phyloP scores from a whole-genome alignment of 2,888 invertebrate species.

The Molanna angustata region DNA sequence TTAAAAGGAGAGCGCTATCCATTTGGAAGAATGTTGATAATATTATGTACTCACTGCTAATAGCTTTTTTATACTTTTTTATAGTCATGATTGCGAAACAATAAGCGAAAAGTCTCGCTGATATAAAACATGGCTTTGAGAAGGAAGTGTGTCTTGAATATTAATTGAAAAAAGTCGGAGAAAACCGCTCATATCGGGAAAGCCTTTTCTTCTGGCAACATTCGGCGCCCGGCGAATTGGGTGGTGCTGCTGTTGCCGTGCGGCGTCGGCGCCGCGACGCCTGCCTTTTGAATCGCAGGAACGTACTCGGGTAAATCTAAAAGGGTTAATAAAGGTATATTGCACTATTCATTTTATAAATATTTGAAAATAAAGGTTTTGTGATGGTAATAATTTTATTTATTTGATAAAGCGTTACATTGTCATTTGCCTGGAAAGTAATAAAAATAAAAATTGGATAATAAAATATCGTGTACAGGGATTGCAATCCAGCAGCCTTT shows the following conservation, averaged over 20 bases:
- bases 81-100: slow-evolving; percentile 18
- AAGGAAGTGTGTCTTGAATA: slow-evolving; percentile 31
- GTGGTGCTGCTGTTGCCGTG: slow-evolving; percentile 7
- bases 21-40: background rate
- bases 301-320: background rate
- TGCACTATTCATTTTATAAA: no score
- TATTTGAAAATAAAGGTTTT: no score
- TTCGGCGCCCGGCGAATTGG: slow-evolving; percentile 8
- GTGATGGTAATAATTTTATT: no score
- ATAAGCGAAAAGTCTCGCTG: slow-evolving; percentile 13
- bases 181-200: slow-evolving; percentile 20
- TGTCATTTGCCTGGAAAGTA: no score
- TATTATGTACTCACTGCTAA: slow-evolving; percentile 1
- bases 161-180: slow-evolving; percentile 28
- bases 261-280: slow-evolving; percentile 23
- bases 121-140: slow-evolving; percentile 10
- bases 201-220: slow-evolving; percentile 18
- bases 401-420: no score
- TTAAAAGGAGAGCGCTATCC: background rate
- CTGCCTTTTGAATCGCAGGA: slow-evolving; percentile 9
- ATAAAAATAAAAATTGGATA: no score
- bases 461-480: no score
- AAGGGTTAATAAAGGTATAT: no score
- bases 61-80: slow-evolving; percentile 11
- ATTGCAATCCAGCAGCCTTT: no score